Evolutionary conservation across 2,888 invertebrate genomes (phyloP), one percentile per base, ranked within the genome.

Genomic region (Calliopum simillimum): DNA sequence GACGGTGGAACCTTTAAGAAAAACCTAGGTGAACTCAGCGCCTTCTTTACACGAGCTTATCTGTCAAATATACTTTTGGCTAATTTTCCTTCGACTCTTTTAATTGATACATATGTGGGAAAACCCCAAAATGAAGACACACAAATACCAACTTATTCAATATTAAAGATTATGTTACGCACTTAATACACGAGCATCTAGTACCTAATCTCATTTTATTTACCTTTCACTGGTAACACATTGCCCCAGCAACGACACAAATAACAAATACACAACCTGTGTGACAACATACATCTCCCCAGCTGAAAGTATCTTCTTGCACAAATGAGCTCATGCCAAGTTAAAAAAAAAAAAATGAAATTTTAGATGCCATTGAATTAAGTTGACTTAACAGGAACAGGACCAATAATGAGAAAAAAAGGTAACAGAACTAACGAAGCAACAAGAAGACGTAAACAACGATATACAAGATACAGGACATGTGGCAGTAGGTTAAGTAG

Each of bases 181-280:
- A 33, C 33, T 33, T 6, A 33, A 33, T 3, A 33, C 8, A n/a
- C n/a, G n/a, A 33, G 33, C 33, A n/a, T n/a, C n/a, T n/a, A n/a
- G n/a, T n/a, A n/a, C n/a, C n/a, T n/a, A 56, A 66, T 66, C 66
- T 58, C 56, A 66, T 58, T 56, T 56, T 47, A 25, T 44, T 14
- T 46, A 56, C 58, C 33, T 33, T 56, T 66, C 56, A 46, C 33
- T 56, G 56, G 58, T 46, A 13, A 14, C 44, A 23, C 44, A 23
- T n/a, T 56, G 21, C 19, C 23, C 19, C n/a, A 41, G 25, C 13
- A 53, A 13, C 47, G 16, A 16, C 23, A 62, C 13, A 43, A 49
- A 53, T 53, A 51, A 21, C 16, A 41, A 4, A 19, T 49, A 23
- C 49, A 63, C 13, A 49, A 49, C 16, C 8, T n/a, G 2, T n/a